Evolutionary conservation across 2,113 vertebrate genomes (phyloP), one percentile per base, ranked within the genome.

Genomic region (Hemibagrus wyckioides): DNA sequence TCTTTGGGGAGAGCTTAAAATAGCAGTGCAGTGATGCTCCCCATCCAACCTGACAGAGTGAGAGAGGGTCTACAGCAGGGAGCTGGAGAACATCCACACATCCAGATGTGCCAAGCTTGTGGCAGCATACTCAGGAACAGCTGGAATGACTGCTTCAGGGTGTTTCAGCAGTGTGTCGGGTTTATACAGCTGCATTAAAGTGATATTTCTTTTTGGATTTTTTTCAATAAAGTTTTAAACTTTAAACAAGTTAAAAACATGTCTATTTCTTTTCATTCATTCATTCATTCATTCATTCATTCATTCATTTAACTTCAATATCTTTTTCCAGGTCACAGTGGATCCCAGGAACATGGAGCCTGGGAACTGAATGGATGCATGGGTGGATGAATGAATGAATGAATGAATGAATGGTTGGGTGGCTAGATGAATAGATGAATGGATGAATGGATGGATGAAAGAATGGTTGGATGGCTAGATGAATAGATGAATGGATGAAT

Each of bases 1-100:
- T 80, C 76, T 54, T 80, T 80, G 50, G 76, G n/a, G n/a, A 54
- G 50, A 80, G 76, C n/a, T 80, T 80, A 33, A 80, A 80, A 80
- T 80, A 80, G 50, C 50, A 33, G 17, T 56, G 76, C n/a, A 33
- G 76, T 80, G 76, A 80, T 54, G n/a, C 50, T 80, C 50, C 50
- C 30, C n/a, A 30, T 52, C 48, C 48, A 80, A 80, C 52, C 77
- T 56, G 30, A 36, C 52, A 57, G 52, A 56, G 30, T 19, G 10
- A 33, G 21, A 36, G 30, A 56, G 52, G 30, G 30, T 57, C 77
- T 56, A 36, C 77, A 36, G 77, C 19, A 23, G 52, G 44, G 9
- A 56, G 77, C 13, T 56, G 77, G 77, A 80, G 77, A 80, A 57
- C 52, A 36, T 56, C 52, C 52, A 80, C 52, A 57, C 10, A 80